Percentiles rank a stretch among this genome's conserved stretches.
phyloP scores from a whole-genome alignment of 2,888 invertebrate species.

The Allolobophora icterica region DNA sequence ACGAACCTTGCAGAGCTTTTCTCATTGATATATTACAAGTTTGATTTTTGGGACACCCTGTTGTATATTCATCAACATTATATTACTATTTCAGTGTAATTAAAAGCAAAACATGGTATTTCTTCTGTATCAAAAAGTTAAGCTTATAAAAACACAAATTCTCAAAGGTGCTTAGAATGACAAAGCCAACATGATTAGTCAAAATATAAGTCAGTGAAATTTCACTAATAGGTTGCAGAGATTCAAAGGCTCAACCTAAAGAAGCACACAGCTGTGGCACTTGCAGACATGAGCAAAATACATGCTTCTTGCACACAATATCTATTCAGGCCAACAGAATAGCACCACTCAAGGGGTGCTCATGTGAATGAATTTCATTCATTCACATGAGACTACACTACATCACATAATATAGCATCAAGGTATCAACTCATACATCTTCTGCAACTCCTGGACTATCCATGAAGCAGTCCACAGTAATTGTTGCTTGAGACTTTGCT shows the following conservation, averaged over 20 bases:
- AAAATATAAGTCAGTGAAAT: neutral
- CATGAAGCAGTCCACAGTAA: slow-evolving; percentile 64
- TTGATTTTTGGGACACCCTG: too few species aligned
- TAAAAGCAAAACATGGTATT: neutral
- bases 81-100: too few species aligned
- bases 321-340: neutral
- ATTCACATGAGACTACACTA: neutral
- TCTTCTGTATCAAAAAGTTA: neutral
- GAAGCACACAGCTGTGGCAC: neutral
- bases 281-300: neutral
- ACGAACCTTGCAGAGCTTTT: too few species aligned
- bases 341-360: neutral
- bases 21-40: too few species aligned
- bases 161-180: neutral
- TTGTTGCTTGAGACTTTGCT: slow-evolving; percentile 58
- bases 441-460: slow-evolving; percentile 64
- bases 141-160: neutral
- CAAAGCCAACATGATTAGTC: neutral
- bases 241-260: neutral
- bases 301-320: neutral
- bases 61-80: too few species aligned
- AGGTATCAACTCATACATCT: slow-evolving; percentile 46
- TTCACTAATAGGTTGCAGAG: neutral
- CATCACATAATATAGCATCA: too few species aligned
- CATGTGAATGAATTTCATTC: neutral